phyloP scores from a whole-genome alignment of 1,140 invertebrate genomes.

The Paramacrobiotus metropolitanus region DNA sequence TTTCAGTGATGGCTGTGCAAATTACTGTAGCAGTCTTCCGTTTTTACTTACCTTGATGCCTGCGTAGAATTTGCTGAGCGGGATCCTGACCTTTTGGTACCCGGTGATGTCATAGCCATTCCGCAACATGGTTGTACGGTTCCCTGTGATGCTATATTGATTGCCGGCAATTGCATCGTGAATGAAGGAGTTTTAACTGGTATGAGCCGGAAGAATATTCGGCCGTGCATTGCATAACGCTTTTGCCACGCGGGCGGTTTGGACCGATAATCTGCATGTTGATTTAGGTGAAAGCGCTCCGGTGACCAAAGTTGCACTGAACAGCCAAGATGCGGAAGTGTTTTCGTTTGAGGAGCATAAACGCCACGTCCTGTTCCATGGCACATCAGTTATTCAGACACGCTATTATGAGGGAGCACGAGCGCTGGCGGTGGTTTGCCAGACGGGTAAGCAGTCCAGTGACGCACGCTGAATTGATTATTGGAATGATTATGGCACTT shows the following conservation, averaged over 20 bases:
- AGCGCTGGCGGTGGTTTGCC: constrained; percentile 26
- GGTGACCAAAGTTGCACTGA: constrained; percentile 35
- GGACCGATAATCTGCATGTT: no score
- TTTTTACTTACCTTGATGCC: not conserved
- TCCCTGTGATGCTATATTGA: constrained; percentile 66
- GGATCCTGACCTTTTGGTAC: constrained; percentile 35
- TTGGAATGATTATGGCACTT: constrained; percentile 14
- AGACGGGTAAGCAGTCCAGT: constrained; percentile 23
- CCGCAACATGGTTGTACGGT: constrained; percentile 56
- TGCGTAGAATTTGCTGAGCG: constrained; percentile 8
- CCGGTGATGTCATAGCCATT: constrained; percentile 73
- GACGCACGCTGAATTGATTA: not conserved
- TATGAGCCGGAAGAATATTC: no score
- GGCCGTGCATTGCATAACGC: no score
- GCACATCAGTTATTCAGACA: constrained; percentile 28
- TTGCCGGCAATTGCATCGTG: constrained; percentile 66
- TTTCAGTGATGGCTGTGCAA: not conserved
- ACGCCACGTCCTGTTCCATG: constrained; percentile 26
- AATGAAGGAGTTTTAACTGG: constrained; percentile 92
- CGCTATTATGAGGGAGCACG: constrained; percentile 23
- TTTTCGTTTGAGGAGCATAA: constrained; percentile 22
- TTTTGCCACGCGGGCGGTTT: no score
- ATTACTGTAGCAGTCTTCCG: not conserved
- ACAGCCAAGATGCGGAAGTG: constrained; percentile 17
- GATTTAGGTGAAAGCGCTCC: constrained; percentile 36